These are phyloP conservation scores for Centrocercus urophasianus DNA, from an alignment of 2,113 vertebrate genomes.

Conservation along the genomic window DNA sequence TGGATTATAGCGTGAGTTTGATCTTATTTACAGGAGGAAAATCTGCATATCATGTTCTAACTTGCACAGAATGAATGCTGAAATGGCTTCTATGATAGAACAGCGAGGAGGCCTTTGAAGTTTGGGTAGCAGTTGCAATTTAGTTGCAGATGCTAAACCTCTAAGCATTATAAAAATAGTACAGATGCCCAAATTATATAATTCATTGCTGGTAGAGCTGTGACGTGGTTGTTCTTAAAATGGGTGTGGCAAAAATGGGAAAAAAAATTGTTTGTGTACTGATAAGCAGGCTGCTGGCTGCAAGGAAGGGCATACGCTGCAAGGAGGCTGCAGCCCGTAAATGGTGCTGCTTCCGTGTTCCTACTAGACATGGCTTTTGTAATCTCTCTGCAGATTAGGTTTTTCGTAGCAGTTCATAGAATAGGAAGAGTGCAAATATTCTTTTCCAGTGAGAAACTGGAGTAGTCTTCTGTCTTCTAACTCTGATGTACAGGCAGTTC, in stretches of 20 bases:
- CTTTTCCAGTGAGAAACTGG: not conserved
- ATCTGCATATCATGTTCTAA: not conserved
- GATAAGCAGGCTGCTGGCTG: constrained; percentile 55
- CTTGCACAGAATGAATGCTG: not conserved
- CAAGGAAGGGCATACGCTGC: not conserved
- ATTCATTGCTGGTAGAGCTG: not conserved
- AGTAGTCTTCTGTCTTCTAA: not conserved
- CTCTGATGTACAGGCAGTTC: not conserved
- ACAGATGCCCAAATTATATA: not conserved
- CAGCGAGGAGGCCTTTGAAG: not conserved
- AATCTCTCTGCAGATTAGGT: not conserved
- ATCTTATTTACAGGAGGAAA: not conserved
- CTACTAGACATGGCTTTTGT: not conserved
- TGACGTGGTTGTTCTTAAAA: constrained; percentile 14
- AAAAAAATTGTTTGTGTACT: not conserved
- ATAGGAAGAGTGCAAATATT: not conserved
- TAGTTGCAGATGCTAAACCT: not conserved
- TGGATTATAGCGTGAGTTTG: not conserved
- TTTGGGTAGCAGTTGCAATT: not conserved
- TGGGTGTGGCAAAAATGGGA: constrained; percentile 44
- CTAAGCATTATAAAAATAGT: not conserved
- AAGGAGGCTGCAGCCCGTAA: constrained; percentile 10
- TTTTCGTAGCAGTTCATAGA: not conserved
- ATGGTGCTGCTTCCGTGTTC: not conserved
- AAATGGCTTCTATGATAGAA: not conserved